A percentile compares a stretch with the other conserved stretches of the same genome.
Evolutionary conservation across 2,888 invertebrate species (phyloP).

Genomic region (Sphaerophoria taeniata): DNA sequence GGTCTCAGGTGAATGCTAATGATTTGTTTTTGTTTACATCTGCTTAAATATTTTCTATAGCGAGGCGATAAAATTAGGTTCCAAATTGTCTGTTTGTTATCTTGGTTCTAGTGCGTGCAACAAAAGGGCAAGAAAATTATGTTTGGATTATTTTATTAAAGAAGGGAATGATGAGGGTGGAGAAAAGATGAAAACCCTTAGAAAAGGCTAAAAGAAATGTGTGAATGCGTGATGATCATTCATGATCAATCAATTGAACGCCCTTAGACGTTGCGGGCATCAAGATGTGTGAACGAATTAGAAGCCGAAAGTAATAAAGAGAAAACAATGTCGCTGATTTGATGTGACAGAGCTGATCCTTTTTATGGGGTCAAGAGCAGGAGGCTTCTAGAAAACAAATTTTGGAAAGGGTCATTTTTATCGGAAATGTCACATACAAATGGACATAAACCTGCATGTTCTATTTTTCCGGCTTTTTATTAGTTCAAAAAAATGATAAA

Average conservation of each 20-base stretch:
- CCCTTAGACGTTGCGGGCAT: too few species aligned
- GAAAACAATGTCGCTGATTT: slow-evolving; percentile 55
- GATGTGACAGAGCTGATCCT: slow-evolving; percentile 43
- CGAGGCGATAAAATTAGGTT: slow-evolving; percentile 42
- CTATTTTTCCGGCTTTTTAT: too few species aligned
- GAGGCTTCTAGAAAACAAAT: too few species aligned
- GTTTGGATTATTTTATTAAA: not conserved
- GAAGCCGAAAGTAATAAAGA: slow-evolving; percentile 45
- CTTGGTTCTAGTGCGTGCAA: slow-evolving; percentile 1
- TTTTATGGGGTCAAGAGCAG: slow-evolving; percentile 9
- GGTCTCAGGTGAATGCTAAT: slow-evolving; percentile 73
- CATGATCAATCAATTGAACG: slow-evolving; percentile 58
- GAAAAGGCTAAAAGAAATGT: slow-evolving; percentile 7
- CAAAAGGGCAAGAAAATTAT: not conserved
- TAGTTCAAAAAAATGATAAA: too few species aligned
- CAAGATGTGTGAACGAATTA: slow-evolving; percentile 41
- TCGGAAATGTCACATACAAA: too few species aligned
- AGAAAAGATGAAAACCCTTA: slow-evolving; percentile 37
- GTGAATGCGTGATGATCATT: slow-evolving; percentile 46
- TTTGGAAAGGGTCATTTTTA: too few species aligned
- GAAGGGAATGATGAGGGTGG: slow-evolving; percentile 8
- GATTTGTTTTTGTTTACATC: slow-evolving; percentile 74
- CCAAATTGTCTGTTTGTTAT: slow-evolving; percentile 38
- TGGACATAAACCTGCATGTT: too few species aligned
- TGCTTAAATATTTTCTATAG: slow-evolving; percentile 63